phyloP scores from a whole-genome alignment of 2,113 vertebrate genomes.

The Arvicanthis niloticus region DNA sequence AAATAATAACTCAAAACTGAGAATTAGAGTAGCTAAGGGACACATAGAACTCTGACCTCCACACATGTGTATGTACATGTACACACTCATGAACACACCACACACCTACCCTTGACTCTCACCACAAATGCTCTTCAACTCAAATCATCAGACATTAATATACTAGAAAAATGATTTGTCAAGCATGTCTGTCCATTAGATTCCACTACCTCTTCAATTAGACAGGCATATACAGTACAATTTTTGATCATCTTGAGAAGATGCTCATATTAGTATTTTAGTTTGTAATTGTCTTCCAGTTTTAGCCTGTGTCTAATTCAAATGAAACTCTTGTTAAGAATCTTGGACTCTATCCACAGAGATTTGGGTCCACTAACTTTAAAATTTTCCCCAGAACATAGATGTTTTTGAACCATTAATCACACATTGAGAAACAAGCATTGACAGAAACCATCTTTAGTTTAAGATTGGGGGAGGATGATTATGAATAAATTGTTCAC shows the following conservation, averaged over 20 bases:
- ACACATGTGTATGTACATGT: neutral
- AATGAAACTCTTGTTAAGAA: neutral
- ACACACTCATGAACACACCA: neutral
- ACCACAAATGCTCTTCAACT: neutral
- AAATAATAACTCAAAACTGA: neutral
- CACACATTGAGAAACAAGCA: neutral
- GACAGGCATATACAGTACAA: neutral
- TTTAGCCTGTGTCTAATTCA: neutral
- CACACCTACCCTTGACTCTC: neutral
- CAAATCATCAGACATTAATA: neutral
- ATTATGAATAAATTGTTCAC: neutral
- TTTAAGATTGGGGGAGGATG: neutral
- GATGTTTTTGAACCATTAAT: neutral
- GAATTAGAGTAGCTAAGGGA: neutral
- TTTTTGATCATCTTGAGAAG: neutral
- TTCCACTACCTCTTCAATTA: neutral
- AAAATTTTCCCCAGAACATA: neutral
- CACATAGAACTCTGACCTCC: neutral
- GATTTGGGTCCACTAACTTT: neutral
- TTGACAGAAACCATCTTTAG: neutral
- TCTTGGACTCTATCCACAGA: rapidly evolving
- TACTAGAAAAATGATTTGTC: neutral
- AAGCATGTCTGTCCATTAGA: neutral
- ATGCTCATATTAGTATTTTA: neutral
- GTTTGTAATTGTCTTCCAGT: neutral